Conservation (phyloP, 1,140 invertebrate genomes). For the Diachasmimorpha longicaudata region DNA sequence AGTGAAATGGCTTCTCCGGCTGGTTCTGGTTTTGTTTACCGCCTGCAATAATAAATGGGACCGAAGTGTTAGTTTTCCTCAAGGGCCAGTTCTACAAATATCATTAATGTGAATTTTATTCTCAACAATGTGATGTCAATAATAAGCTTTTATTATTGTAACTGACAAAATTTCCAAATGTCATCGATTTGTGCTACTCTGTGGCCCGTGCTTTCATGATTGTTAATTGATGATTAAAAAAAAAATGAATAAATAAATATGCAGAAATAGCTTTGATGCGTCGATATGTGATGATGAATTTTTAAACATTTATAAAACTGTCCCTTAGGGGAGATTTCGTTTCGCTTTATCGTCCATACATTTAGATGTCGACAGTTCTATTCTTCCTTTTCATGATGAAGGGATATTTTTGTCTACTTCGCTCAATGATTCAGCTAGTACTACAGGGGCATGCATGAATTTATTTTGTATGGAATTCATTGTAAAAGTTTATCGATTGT, state of each 20-base stretch:
- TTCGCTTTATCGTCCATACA: constrained; percentile 51
- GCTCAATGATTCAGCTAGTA: constrained; percentile 16
- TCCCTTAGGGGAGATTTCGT: constrained; percentile 58
- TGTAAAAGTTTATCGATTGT: not conserved
- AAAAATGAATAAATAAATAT: constrained; percentile 24
- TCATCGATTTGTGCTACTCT: constrained; percentile 25
- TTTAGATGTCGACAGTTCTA: constrained; percentile 56
- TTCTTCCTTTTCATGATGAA: not conserved
- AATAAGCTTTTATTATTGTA: not conserved
- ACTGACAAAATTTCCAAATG: constrained; percentile 7
- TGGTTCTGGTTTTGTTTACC: constrained; percentile 66
- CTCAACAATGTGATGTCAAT: constrained; percentile 25
- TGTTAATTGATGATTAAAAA: constrained; percentile 33
- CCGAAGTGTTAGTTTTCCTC: constrained; percentile 50
- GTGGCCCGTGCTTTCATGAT: constrained; percentile 39
- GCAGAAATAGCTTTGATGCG: constrained; percentile 8
- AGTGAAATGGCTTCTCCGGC: constrained; percentile 82
- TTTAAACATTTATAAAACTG: constrained; percentile 56
- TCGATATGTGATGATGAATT: constrained; percentile 30
- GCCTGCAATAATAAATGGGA: constrained; percentile 54
- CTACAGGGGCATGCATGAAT: not conserved
- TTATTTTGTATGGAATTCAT: not conserved
- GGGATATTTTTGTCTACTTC: not conserved
- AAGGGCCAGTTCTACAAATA: constrained; percentile 60
- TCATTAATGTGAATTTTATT: constrained; percentile 21